Evolutionary conservation across 2,113 vertebrate genomes (phyloP), one percentile per base, ranked within the genome.

Genomic region (Sminthopsis crassicaudata): DNA sequence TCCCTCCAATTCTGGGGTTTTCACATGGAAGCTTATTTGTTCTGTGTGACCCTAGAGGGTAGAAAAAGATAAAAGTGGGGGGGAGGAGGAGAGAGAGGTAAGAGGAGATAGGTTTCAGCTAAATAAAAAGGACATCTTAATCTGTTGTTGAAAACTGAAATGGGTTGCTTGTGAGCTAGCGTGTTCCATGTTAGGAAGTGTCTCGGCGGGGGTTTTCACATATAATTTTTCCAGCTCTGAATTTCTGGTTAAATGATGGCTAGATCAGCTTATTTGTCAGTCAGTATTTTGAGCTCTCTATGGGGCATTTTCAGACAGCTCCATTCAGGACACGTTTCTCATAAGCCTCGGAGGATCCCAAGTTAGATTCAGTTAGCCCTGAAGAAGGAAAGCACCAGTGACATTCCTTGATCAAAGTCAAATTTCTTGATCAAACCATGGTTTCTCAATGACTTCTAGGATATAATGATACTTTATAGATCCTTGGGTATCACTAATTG

Each of bases 251-350:
- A 84, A 42, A 42, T 22, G 6, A 84, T 84, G 36, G 1, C n/a
- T 19, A 8, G 14, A 0, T 92, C 92, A 30, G 76, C 90, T 96
- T 46, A 0, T 54, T 90, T 91, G 84, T 54, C 95, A 93, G 76
- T 27, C n/a, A 91, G 57, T 91, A 92, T 60, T 93, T 24, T 55
- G 96, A 94, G 94, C 53, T 26, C 8, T 24, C 46, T 60, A 26
- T 1, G 10, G 0, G 26, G 89, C 16, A 9, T 91, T 52, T 97
- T 88, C 92, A 0, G 22, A 96, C 95, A 96, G 48, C 88, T 89
- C 22, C 19, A 76, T 76, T 84, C 67, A 84, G 36, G 30, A 84
- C 14, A 42, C 16, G 42, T 84, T 84, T 84, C 16, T 84, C 36
- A 84, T 22, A n/a, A 84, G 67, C 36, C 67, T 42, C 16, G 22